Percentiles rank a stretch among this genome's conserved stretches.
Conservation (phyloP, 2,797 vertebrate genomes). For the Hyperoplus immaculatus region DNA sequence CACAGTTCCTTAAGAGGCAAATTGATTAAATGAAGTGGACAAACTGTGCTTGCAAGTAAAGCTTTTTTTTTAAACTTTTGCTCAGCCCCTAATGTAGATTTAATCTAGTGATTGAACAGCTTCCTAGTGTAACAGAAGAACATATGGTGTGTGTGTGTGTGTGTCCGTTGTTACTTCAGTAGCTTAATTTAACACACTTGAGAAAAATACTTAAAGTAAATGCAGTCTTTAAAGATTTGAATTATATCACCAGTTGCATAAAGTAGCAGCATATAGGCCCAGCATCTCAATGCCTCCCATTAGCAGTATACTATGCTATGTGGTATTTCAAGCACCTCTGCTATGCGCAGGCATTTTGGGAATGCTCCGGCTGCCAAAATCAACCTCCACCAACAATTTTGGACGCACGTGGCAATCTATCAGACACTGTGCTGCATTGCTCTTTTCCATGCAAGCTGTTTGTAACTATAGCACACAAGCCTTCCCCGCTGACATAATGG, state of each 20-base stretch:
- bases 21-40: slow-evolving; percentile 10
- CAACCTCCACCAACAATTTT: slow-evolving; percentile 60
- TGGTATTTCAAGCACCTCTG: slow-evolving; percentile 67
- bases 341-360: slow-evolving; percentile 69
- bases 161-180: slow-evolving; percentile 6
- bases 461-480: slow-evolving; percentile 24
- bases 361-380: slow-evolving; percentile 66
- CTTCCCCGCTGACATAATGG: slow-evolving; percentile 13
- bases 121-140: slow-evolving; percentile 8
- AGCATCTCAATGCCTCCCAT: slow-evolving; percentile 8
- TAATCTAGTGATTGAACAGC: slow-evolving; percentile 22
- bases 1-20: neutral
- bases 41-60: slow-evolving; percentile 14
- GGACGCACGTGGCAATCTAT: slow-evolving; percentile 45
- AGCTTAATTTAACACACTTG: slow-evolving; percentile 19
- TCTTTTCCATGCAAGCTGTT: slow-evolving; percentile 32
- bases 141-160: neutral
- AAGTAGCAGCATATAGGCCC: slow-evolving; percentile 15
- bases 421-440: slow-evolving; percentile 19
- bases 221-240: neutral
- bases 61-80: neutral
- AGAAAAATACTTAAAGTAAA: slow-evolving; percentile 6
- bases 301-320: slow-evolving; percentile 45
- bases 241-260: neutral
- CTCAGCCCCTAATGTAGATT: slow-evolving; percentile 27